Evolutionary conservation across 2,113 vertebrate genomes (phyloP).

Genomic region (Ictalurus furcatus): DNA sequence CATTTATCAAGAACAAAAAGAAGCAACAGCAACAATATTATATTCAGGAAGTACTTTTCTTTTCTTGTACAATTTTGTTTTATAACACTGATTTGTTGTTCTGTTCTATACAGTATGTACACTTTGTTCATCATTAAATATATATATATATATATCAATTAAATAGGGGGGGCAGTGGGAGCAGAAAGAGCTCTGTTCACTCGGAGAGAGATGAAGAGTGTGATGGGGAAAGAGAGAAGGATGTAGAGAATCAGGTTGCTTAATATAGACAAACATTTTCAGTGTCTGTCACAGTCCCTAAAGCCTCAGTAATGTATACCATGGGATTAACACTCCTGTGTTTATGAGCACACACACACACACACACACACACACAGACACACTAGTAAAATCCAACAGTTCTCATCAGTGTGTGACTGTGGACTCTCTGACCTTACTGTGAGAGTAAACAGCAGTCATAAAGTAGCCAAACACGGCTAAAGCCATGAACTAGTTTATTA

Average conservation of each 20-base stretch:
- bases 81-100: neutral
- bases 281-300: conserved; percentile 37
- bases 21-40: neutral
- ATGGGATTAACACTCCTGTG: conserved; percentile 46
- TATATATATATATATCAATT: no score
- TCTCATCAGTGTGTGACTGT: conserved; percentile 2
- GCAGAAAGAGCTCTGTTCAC: neutral
- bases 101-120: neutral
- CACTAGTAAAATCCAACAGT: conserved; percentile 8
- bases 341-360: conserved; percentile 40
- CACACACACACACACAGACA: conserved; percentile 6
- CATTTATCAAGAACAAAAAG: neutral
- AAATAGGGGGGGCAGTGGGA: neutral
- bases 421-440: neutral
- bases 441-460: conserved; percentile 34
- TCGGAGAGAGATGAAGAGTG: neutral
- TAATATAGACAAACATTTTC: conserved; percentile 52
- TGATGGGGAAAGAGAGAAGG: conserved; percentile 1
- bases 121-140: neutral
- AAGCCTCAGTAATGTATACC: conserved; percentile 29
- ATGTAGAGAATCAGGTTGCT: conserved; percentile 42
- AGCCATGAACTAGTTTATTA: conserved; percentile 21
- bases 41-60: neutral
- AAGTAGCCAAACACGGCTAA: conserved; percentile 28
- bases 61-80: neutral